Evolutionary conservation across 2,888 invertebrate genomes (phyloP), one percentile per base, ranked within the genome.

Genomic region (Leptopilina syphax): DNA sequence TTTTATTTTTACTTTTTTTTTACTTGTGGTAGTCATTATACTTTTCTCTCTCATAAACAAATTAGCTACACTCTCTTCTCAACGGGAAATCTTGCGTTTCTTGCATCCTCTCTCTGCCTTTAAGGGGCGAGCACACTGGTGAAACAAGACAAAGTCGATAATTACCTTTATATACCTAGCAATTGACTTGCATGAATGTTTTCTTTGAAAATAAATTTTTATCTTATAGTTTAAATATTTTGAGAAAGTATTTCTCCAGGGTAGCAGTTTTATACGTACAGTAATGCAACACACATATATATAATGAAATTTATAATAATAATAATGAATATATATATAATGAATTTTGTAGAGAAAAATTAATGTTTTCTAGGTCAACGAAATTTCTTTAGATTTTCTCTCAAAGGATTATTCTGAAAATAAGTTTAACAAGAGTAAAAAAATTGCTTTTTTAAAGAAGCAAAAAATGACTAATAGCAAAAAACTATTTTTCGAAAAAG

Each of bases 111-210:
- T 73, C 4, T 73, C 57, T 73, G 41, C 73, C 73, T 73, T n/a
- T 73, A 73, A 73, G 57, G 73, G 57, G 73, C 73, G 57, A 73
- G 57, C 73, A 73, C 57, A 73, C 73, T 73, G 73, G 73, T 57
- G 73, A 73, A 60, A 73, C 73, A 73, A 57, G 73, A 60, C 73
- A 73, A 73, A 73, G 73, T 73, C 73, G 57, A 73, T 73, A 60
- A 57, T 73, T 73, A 54, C 54, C 18, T 73, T 73, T 34, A 34
- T 34, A 34, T 60, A 12, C 34, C 9, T 73, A 41, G 57, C 34
- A 41, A 73, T 10, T 57, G 54, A 57, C 54, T 50, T 73, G 73
- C 73, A 73, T 73, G 73, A 60, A 27, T 57, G 5, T 73, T 57
- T 57, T 60, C 41, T 34, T 41, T 41, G 9, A 27, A 63, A 73